Evolutionary conservation across 2,888 invertebrate genomes (phyloP), one percentile per base, ranked within the genome.

Genomic region (Drosophila yooni): DNA sequence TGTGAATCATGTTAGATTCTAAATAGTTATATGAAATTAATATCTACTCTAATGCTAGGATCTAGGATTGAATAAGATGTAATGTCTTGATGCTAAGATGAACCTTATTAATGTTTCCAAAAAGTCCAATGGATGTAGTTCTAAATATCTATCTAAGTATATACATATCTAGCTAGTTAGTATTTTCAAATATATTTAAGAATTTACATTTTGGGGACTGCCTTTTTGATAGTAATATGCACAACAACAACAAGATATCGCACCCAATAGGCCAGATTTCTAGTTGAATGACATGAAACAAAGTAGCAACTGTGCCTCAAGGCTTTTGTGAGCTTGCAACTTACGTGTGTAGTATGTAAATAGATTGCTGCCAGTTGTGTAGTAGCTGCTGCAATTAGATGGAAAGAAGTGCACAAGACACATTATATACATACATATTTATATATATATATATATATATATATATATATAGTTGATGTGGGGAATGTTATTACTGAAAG

Each of bases 401-500:
- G 3, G 38, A 56, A 34, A 34, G 18, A 57, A 52, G 34, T 25
- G 33, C 25, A 52, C 46, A 46, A 7, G 15, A 25, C n/a, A 15
- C 36, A 36, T 7, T 18, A 13, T 7, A 8, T 38, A 29, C 7
- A 29, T 13, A 34, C 25, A 2, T 15, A 8, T n/a, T 11, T 7
- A 53, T 33, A 34, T 46, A 2, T 15, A 8, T n/a, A 15, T 7
- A 53, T 33, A 54, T 18, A 13, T 11, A 11, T 11, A 34, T 33
- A 1, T 11, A 33, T 21, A 1, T 15, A 2, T 11, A 8, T 2
- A 46, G 61, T 66, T 57, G 48, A 27, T 34, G 8, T 57, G 79
- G 67, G 71, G 71, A 75, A 79, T 78, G 77, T 79, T 71, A 50
- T 70, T 79, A 40, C 52, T 59, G 29, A 76, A 61, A 76, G 58